Base-by-base conservation (phyloP, 92 coral and sea anemone genomes). In the Siderastrea radians region DNA sequence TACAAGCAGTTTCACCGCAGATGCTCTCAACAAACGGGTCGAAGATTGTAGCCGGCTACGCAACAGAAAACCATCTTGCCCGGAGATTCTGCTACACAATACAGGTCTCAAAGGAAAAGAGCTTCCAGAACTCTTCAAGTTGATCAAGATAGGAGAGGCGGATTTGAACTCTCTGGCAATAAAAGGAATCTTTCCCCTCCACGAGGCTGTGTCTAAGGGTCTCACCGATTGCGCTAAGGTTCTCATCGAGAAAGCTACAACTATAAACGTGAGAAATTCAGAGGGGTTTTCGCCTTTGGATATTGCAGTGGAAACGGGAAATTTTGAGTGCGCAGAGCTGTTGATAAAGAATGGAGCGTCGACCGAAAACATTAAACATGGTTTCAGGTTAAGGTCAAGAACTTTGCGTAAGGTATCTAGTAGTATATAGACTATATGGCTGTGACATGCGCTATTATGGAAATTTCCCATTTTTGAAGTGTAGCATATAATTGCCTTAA, bases 301-400 rank as follows among this genome's bases (percentile, higher is more conserved):
- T 54, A 75, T 92, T 7, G 96, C 96, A 4, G 92, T 94, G 52
- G 81, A 87, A 57, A 87, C 94, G 16, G 96, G 96, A 15, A 94
- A 94, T 61, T 94, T 94, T 68, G 96, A 94, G 75, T 94, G 96
- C 50, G 97, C 97, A 7, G 97, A 94, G 89, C 80, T 94, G 61
- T 79, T 94, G 75, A 92, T 94, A 53, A 89, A 89, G 68, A 81
- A 94, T 80, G 97, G 97, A 6, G 97, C 95, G 49, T 91, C 97
- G 5, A 90, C 91, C 5, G 97, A 91, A 65, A 78, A 84, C 72
- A 94, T 94, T 52, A 90, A 88, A 68, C 86, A 94, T 17, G 97
- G 97, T 52, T 92, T 94, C 73, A 62, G 19, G 54, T 61, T 64
- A 6, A 73, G 81, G 79, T 74, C 86, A 81, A 87, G 86, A 13